These are phyloP conservation scores for Leucosticte australis DNA, from an alignment of 2,113 vertebrate species.

Conservation along the genomic window DNA sequence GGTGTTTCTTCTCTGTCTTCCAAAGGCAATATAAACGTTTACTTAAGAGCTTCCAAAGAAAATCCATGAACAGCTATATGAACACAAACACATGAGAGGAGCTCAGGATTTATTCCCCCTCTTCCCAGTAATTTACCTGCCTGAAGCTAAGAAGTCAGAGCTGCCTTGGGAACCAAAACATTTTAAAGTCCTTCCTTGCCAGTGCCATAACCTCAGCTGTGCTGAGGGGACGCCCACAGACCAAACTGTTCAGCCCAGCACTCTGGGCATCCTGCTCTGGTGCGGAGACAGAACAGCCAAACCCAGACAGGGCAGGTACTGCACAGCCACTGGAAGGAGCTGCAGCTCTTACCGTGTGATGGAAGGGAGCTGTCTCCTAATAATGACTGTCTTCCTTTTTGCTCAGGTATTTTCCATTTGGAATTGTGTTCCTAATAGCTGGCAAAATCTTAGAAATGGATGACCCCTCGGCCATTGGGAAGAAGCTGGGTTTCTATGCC, in stretches of 20 bases:
- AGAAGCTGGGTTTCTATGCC: conserved; percentile 94
- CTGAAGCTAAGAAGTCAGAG: background rate
- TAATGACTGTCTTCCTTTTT: background rate
- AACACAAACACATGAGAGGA: background rate
- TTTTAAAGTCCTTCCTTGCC: background rate
- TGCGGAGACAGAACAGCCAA: background rate
- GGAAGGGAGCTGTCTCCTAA: background rate
- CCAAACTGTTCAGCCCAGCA: background rate
- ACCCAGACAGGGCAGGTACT: background rate
- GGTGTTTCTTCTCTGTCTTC: background rate
- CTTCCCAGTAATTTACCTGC: background rate
- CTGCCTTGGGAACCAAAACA: background rate
- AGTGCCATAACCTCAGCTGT: background rate
- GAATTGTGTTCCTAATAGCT: conserved; percentile 96
- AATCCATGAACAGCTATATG: background rate
- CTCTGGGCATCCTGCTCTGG: background rate
- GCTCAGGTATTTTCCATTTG: conserved; percentile 94
- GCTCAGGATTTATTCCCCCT: background rate
- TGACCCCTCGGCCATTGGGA: conserved; percentile 90
- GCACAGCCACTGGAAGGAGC: background rate
- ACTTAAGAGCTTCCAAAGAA: background rate
- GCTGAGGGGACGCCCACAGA: background rate
- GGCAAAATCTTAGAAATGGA: conserved; percentile 99
- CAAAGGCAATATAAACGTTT: conserved; percentile 31
- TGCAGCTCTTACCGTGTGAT: background rate